Percentiles rank a stretch among this genome's conserved stretches.
phyloP scores from a whole-genome alignment of 2,888 invertebrate species.

The Caenorhabditis sp. region DNA sequence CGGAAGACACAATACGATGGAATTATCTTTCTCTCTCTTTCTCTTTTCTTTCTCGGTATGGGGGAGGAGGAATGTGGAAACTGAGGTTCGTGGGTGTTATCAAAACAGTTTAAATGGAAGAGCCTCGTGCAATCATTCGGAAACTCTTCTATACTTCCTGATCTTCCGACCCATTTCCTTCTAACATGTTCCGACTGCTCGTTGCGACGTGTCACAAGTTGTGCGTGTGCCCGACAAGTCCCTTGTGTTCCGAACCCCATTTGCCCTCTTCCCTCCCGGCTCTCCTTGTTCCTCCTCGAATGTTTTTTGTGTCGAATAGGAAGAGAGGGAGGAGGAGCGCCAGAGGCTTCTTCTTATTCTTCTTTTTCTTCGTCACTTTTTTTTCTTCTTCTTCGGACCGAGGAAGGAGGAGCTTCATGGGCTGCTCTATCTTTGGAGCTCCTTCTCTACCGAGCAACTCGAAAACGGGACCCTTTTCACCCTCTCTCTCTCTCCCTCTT shows the following conservation, averaged over 20 bases:
- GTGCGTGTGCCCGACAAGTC: background rate
- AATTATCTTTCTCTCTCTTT: constrained; percentile 22
- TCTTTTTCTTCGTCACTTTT: constrained; percentile 20
- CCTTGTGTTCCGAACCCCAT: constrained; percentile 21
- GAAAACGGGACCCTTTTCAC: constrained; percentile 32
- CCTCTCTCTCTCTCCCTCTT: constrained; percentile 11
- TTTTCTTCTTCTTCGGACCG: constrained; percentile 19
- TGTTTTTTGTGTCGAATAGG: constrained; percentile 19
- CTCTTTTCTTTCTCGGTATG: no score
- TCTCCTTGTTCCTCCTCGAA: background rate
- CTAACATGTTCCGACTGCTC: background rate
- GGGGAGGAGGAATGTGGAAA: no score
- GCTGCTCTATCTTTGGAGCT: constrained; percentile 11
- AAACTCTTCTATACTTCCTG: no score
- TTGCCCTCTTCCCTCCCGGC: background rate
- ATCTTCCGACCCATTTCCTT: no score
- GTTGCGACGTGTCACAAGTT: background rate
- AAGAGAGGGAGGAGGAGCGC: constrained; percentile 13
- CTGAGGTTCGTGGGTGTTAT: no score
- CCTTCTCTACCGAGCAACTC: constrained; percentile 21
- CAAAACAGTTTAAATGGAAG: no score
- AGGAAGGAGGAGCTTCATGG: constrained; percentile 29
- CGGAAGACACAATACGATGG: no score
- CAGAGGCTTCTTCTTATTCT: constrained; percentile 39
- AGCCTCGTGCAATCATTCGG: no score